Evolutionary conservation across 2,888 invertebrate genomes (phyloP).

Genomic region (Tyria jacobaeae): DNA sequence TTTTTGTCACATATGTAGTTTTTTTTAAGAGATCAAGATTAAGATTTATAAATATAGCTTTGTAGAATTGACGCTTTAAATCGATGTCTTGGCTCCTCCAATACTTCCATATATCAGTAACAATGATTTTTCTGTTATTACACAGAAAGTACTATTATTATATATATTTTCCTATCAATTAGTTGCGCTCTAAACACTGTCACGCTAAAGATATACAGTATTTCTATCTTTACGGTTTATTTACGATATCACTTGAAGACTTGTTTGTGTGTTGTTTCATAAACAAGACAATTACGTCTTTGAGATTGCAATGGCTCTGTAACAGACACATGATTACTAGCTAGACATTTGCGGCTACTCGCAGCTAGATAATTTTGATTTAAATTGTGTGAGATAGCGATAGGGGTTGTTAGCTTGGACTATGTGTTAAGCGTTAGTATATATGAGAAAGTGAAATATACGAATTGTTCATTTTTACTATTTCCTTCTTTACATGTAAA

Average conservation of each 20-base stretch:
- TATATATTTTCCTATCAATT: too few species aligned
- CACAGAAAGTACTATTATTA: too few species aligned
- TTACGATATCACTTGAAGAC: neutral
- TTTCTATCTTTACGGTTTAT: too few species aligned
- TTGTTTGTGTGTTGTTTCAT: neutral
- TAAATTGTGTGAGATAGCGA: neutral
- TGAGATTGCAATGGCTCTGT: neutral
- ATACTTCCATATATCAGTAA: too few species aligned
- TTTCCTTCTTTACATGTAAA: too few species aligned
- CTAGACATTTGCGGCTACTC: neutral
- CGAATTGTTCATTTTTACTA: too few species aligned
- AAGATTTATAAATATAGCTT: too few species aligned
- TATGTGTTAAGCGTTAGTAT: neutral
- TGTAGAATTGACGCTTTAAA: too few species aligned
- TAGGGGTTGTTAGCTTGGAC: neutral
- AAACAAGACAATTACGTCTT: neutral
- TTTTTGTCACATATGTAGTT: too few species aligned
- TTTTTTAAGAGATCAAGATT: too few species aligned
- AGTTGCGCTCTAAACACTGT: neutral
- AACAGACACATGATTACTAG: neutral
- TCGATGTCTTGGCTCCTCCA: too few species aligned
- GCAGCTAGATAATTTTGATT: neutral
- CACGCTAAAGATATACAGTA: neutral
- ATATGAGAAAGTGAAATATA: neutral
- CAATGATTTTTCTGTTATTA: too few species aligned